Percentiles rank a stretch among this genome's conserved stretches.
These are phyloP conservation scores for Homalodisca vitripennis DNA, from an alignment of 1,140 invertebrate genomes.

Conservation along the genomic window DNA sequence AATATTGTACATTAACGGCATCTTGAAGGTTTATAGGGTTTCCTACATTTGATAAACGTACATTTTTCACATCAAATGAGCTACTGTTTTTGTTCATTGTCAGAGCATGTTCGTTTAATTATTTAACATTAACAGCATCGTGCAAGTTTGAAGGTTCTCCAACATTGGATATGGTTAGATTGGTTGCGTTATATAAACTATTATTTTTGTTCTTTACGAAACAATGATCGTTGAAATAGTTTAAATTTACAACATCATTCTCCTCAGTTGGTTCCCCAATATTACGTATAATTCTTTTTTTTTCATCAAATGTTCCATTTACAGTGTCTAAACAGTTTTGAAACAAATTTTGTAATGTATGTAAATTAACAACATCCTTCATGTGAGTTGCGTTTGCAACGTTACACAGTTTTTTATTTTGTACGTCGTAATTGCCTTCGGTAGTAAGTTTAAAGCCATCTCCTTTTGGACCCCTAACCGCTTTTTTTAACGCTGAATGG, in stretches of 20 bases:
- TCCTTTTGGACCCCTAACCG: neutral
- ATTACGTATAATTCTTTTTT: neutral
- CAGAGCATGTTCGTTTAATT: neutral
- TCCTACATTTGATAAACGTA: neutral
- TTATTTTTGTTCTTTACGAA: too few species aligned
- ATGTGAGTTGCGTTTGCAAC: neutral
- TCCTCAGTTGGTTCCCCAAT: neutral
- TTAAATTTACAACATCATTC: neutral
- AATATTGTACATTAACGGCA: neutral
- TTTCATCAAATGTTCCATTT: neutral
- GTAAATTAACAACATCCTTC: neutral
- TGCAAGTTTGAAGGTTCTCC: too few species aligned
- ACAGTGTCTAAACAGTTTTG: neutral
- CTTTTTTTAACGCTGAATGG: neutral
- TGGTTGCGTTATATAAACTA: too few species aligned
- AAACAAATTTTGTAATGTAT: neutral
- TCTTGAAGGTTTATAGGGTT: neutral
- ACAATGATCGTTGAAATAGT: too few species aligned
- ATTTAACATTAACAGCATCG: slow-evolving; percentile 3
- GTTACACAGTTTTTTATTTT: slow-evolving; percentile 10
- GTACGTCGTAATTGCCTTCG: neutral
- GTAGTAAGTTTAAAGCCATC: neutral
- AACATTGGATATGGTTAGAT: too few species aligned
- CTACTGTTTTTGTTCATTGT: neutral
- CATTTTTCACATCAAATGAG: neutral